Conservation (phyloP, 2,888 invertebrate genomes). For the Nomada lathburiana region DNA sequence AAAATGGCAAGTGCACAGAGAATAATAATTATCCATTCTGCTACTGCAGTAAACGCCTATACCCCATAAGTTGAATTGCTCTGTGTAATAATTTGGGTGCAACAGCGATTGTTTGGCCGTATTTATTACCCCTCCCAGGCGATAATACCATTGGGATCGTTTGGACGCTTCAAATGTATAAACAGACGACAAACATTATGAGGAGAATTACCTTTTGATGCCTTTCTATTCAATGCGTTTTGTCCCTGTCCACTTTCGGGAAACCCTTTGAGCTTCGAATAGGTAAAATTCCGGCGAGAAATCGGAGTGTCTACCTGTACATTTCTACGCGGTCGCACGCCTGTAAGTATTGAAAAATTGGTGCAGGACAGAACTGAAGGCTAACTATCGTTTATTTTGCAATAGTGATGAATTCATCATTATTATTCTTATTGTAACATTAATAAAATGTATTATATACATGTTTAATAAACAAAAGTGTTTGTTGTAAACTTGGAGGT, state of each 20-base stretch:
- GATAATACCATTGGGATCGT: background rate
- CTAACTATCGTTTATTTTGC: no score
- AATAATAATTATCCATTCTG: background rate
- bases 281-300: background rate
- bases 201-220: constrained; percentile 27
- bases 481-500: no score
- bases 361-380: no score
- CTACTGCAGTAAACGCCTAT: no score
- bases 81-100: background rate
- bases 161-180: background rate
- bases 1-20: background rate
- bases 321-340: background rate
- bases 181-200: constrained; percentile 28
- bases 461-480: no score
- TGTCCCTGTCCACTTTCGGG: background rate
- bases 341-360: no score
- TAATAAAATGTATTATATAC: no score
- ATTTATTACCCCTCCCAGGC: constrained; percentile 8
- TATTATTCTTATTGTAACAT: no score
- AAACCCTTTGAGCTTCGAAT: background rate
- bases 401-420: no score
- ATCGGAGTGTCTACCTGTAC: constrained; percentile 1
- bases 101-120: background rate
- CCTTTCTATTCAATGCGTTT: constrained; percentile 1
- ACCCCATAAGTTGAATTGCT: background rate